A percentile compares a stretch with the other conserved stretches of the same genome.
These are phyloP conservation scores for Lonchura striata DNA, from an alignment of 2,113 vertebrate genomes.

Conservation along the genomic window DNA sequence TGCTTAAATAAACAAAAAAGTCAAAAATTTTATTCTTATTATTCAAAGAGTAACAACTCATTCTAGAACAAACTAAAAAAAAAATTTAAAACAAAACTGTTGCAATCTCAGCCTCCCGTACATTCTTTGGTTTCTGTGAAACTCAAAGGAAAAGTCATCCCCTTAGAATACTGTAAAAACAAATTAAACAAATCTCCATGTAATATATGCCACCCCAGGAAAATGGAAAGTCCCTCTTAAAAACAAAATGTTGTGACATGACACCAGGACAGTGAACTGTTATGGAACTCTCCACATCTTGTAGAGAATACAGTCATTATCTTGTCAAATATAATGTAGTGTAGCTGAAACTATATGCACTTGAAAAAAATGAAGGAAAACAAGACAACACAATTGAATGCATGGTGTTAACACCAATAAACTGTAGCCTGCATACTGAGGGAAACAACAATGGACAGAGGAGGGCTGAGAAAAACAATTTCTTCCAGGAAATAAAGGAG, in stretches of 20 bases:
- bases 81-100: background rate
- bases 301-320: background rate
- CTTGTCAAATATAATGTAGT: background rate
- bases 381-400: background rate
- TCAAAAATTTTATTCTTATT: background rate
- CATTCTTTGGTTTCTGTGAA: background rate
- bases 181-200: background rate
- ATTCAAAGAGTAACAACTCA: background rate
- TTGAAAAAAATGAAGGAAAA: background rate
- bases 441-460: background rate
- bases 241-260: background rate
- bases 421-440: background rate
- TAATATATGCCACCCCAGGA: background rate
- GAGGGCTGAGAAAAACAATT: slow-evolving; percentile 23
- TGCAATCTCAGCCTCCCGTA: background rate
- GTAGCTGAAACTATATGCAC: background rate
- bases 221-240: background rate
- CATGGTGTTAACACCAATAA: background rate
- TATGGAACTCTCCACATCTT: background rate
- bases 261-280: background rate
- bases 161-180: background rate
- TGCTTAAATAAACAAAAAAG: background rate
- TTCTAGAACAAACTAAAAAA: background rate
- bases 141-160: background rate
- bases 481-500: background rate